Conservation (phyloP, 2,888 invertebrate genomes). For the Uloborus plumipes region DNA sequence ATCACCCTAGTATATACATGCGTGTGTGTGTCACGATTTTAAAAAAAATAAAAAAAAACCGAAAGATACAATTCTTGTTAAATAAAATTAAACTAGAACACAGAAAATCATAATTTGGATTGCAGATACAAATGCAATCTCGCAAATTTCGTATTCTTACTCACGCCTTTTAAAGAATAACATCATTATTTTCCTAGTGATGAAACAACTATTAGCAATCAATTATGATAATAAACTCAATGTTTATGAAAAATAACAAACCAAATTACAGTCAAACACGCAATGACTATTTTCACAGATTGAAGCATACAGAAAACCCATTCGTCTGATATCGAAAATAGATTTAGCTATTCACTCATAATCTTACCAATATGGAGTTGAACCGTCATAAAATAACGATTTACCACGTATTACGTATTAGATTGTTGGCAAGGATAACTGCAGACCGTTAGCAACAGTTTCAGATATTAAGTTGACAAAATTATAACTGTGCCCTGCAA, state of each 20-base stretch:
- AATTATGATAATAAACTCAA: not conserved
- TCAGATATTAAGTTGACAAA: too few species aligned
- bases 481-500: too few species aligned
- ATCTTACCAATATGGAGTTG: not conserved
- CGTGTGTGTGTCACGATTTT: too few species aligned
- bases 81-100: too few species aligned
- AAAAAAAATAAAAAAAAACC: too few species aligned
- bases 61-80: too few species aligned
- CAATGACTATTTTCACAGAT: not conserved
- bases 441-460: too few species aligned
- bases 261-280: not conserved
- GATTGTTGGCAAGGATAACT: too few species aligned
- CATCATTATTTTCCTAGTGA: not conserved
- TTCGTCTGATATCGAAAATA: conserved; percentile 6
- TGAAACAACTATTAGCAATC: not conserved
- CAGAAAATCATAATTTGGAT: too few species aligned
- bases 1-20: too few species aligned
- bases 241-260: not conserved
- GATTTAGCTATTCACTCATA: not conserved
- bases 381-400: conserved; percentile 16
- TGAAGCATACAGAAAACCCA: not conserved
- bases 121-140: too few species aligned
- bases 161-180: not conserved
- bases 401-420: not conserved
- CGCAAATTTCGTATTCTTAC: too few species aligned